phyloP scores from a whole-genome alignment of 2,797 vertebrate genomes.

The Poecilia velifera region DNA sequence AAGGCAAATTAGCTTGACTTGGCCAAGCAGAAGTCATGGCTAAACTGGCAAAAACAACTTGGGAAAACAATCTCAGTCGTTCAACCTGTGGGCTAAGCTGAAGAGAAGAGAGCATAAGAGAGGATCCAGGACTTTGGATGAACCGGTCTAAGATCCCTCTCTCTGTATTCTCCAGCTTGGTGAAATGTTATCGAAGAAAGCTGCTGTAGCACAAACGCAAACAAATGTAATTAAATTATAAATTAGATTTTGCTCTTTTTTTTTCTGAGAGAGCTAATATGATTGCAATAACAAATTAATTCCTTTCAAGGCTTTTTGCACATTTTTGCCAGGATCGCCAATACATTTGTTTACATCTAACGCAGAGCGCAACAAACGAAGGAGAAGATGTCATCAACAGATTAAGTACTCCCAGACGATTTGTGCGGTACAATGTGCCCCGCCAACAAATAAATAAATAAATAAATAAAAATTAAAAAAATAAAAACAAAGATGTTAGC shows the following conservation, averaged over 20 bases:
- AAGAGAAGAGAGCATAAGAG: neutral
- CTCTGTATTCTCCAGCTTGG: neutral
- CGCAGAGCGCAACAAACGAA: slow-evolving; percentile 31
- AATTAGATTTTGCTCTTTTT: neutral
- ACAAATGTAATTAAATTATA: neutral
- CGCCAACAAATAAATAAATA: neutral
- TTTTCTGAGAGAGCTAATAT: neutral
- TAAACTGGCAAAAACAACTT: no score
- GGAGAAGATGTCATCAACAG: slow-evolving; percentile 42
- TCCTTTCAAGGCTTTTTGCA: neutral
- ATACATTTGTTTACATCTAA: slow-evolving; percentile 11
- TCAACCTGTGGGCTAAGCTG: neutral
- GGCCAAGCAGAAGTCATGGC: no score
- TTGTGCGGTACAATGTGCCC: slow-evolving; percentile 7
- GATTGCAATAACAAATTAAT: neutral
- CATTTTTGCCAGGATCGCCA: neutral
- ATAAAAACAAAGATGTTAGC: slow-evolving; percentile 57
- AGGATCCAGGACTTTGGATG: neutral
- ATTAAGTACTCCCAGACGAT: slow-evolving; percentile 34
- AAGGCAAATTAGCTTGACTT: no score
- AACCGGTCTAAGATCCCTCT: neutral
- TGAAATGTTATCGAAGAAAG: neutral
- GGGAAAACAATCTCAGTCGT: no score
- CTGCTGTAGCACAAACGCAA: neutral
- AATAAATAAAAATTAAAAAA: neutral